Evolutionary conservation across 2,888 invertebrate genomes (phyloP).

Genomic region (Octodonta nipae): DNA sequence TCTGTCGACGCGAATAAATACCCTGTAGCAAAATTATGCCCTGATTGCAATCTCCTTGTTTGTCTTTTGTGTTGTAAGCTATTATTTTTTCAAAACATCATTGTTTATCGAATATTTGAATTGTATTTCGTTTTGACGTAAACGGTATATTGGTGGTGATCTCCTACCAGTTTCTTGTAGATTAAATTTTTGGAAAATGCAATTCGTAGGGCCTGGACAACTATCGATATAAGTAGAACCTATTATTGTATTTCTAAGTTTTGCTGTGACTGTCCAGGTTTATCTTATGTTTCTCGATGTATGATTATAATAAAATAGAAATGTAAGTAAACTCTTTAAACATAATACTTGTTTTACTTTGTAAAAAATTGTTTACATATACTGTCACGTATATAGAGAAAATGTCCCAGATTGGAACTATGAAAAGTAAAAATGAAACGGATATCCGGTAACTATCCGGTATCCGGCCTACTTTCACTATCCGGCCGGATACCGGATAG

Average conservation of each 20-base stretch:
- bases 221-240: conserved; percentile 28
- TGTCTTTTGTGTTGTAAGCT: conserved; percentile 8
- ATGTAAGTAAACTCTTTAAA: conserved; percentile 29
- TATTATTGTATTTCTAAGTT: conserved; percentile 29
- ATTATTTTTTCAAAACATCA: conserved; percentile 7
- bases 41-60: conserved; percentile 4
- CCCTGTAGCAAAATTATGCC: too few species aligned
- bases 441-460: too few species aligned
- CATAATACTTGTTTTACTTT: too few species aligned
- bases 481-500: too few species aligned
- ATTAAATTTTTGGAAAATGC: conserved; percentile 22
- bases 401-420: too few species aligned
- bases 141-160: conserved; percentile 9
- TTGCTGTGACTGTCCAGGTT: conserved; percentile 34
- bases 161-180: conserved; percentile 9
- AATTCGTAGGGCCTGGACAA: conserved; percentile 31
- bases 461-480: too few species aligned
- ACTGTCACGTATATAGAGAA: too few species aligned
- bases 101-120: conserved; percentile 6
- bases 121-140: conserved; percentile 12
- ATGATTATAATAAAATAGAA: conserved; percentile 31
- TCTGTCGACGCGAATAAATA: too few species aligned
- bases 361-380: too few species aligned
- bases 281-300: conserved; percentile 35
- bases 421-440: too few species aligned